Evolutionary conservation across 2,113 vertebrate species (phyloP), one percentile per base, ranked within the genome.

Genomic region (Falco punctatus): DNA sequence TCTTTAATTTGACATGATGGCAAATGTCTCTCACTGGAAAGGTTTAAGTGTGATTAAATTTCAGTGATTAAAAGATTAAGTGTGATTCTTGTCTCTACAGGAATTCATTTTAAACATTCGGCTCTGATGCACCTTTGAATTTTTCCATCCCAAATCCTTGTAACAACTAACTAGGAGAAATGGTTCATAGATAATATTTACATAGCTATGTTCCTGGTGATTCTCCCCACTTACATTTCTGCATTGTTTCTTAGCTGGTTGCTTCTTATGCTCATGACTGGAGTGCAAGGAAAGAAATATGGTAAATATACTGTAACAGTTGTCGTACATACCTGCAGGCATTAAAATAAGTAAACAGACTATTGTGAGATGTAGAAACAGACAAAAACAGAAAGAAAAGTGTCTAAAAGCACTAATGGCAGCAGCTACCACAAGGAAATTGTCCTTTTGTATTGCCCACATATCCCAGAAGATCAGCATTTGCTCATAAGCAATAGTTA

Each of bases 241-340:
- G 92, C 86, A 52, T 30, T 94, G 61, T 92, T 97, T 75, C 74
- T 67, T n/a, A 49, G 62, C 65, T 86, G 73, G 32, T 40, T 51
- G 33, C 48, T 62, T 92, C 48, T 73, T 65, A 61, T 4, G 8
- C 54, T 85, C 26, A 21, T 21, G 66, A 92, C 64, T 48, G 78
- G 70, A 40, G 66, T 90, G 42, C 88, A 97, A n/a, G 86, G 72
- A 87, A 97, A 97, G 82, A 98, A 97, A 87, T 81, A 86, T 0
- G 84, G 94, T 46, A 97, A 73, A 67, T 95, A 96, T 9, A 86
- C 58, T 6, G 83, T 91, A 49, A 89, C 10, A 33, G 90, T 89
- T 13, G 51, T 74, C 0, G 27, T 84, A 71, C 83, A 80, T 42
- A 96, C 40, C 91, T 96, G 86, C 51, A 88, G 73, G 78, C 23